Conservation (phyloP, 2,113 vertebrate species). For the Poecile atricapillus region DNA sequence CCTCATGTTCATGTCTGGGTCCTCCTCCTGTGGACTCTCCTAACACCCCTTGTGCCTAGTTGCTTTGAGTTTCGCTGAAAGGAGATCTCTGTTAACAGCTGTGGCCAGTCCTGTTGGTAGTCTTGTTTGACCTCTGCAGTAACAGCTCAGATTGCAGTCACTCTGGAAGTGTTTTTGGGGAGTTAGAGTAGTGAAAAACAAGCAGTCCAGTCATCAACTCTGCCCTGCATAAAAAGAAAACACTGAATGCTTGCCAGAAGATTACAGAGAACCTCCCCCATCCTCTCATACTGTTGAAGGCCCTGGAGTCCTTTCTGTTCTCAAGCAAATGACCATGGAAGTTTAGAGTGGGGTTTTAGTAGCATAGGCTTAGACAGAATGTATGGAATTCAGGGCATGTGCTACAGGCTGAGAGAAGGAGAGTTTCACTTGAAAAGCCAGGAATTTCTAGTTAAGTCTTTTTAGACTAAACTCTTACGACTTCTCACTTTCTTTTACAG, state of each 20-base stretch:
- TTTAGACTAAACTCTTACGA: not conserved
- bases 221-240: not conserved
- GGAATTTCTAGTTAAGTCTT: not conserved
- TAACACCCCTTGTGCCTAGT: not conserved
- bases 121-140: conserved; percentile 63
- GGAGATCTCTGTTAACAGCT: conserved; percentile 73
- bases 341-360: not conserved
- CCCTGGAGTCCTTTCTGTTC: not conserved
- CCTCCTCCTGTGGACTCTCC: not conserved
- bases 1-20: not conserved
- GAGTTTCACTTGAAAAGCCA: not conserved
- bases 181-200: not conserved
- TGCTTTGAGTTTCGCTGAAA: conserved; percentile 74
- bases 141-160: conserved; percentile 69
- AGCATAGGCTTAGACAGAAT: not conserved
- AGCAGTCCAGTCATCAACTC: not conserved
- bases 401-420: not conserved
- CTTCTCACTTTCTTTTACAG: conserved; percentile 67
- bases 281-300: not conserved
- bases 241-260: not conserved
- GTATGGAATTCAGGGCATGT: conserved; percentile 9
- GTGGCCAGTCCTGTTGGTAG: conserved; percentile 64
- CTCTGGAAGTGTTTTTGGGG: not conserved
- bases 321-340: not conserved
- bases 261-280: not conserved